Percentiles rank a stretch among this genome's conserved stretches.
Conservation (phyloP, 2,888 invertebrate genomes). For the Liopterus haemorrhoidalis region DNA sequence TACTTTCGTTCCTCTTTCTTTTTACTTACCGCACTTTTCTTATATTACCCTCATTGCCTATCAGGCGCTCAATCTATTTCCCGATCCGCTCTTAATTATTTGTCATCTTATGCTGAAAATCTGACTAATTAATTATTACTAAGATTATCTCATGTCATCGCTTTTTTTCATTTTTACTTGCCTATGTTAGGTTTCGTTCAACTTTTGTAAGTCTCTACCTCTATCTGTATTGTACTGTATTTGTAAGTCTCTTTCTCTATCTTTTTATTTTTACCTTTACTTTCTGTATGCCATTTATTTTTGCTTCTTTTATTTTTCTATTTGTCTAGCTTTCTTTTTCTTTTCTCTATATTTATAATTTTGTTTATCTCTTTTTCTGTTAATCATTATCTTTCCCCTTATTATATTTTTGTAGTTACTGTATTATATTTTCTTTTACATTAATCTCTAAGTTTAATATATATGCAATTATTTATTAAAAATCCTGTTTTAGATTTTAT, state of each 20-base stretch:
- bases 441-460: background rate
- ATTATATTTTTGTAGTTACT: background rate
- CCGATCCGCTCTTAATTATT: too few relatives aligned
- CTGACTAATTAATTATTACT: too few relatives aligned
- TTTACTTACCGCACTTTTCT: too few relatives aligned
- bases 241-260: background rate
- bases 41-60: too few relatives aligned
- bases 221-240: background rate
- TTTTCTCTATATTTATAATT: background rate
- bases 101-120: too few relatives aligned
- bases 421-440: background rate
- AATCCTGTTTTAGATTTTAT: conserved; percentile 29
- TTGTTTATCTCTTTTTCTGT: background rate
- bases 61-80: too few relatives aligned
- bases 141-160: too few relatives aligned
- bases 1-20: too few relatives aligned
- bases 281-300: background rate
- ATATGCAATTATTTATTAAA: background rate
- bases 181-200: too few relatives aligned
- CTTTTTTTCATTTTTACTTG: too few relatives aligned
- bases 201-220: too few relatives aligned
- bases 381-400: background rate
- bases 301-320: conserved; percentile 4
- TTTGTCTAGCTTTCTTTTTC: background rate
- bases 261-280: background rate